phyloP scores from a whole-genome alignment of 2,797 vertebrate genomes.

The Coendou prehensilis region DNA sequence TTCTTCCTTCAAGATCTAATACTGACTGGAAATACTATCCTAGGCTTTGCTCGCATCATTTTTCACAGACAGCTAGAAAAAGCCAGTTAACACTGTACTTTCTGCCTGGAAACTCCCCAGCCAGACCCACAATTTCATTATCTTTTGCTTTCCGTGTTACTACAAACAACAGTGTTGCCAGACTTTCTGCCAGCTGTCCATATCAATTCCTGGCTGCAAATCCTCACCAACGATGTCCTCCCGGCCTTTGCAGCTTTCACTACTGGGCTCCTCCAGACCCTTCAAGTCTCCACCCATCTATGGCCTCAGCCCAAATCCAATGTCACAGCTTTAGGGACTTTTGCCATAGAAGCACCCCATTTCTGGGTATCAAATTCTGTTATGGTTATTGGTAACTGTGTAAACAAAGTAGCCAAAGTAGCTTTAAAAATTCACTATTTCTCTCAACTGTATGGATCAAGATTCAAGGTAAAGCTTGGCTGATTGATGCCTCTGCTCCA shows the following conservation, averaged over 20 bases:
- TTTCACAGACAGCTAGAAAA: too few relatives aligned
- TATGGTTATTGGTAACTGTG: background rate
- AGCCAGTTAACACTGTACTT: too few relatives aligned
- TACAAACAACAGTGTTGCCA: too few relatives aligned
- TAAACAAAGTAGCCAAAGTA: background rate
- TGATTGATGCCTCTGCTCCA: background rate
- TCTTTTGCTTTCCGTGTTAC: too few relatives aligned
- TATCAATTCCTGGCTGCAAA: constrained; percentile 8
- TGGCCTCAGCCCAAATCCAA: background rate
- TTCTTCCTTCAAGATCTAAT: constrained; percentile 48
- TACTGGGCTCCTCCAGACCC: background rate
- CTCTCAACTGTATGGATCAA: background rate
- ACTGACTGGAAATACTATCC: background rate
- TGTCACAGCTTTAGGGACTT: background rate
- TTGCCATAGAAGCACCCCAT: too few relatives aligned
- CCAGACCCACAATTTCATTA: too few relatives aligned
- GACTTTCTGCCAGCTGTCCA: background rate
- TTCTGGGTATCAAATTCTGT: background rate
- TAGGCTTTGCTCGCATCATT: too few relatives aligned
- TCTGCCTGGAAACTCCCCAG: too few relatives aligned
- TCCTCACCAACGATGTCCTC: background rate
- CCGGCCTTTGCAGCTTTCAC: background rate
- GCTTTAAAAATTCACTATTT: background rate
- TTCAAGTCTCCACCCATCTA: background rate
- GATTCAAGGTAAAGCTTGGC: background rate